Evolutionary conservation across 2,113 vertebrate species (phyloP).

Genomic region (Anser brachyrhynchus): DNA sequence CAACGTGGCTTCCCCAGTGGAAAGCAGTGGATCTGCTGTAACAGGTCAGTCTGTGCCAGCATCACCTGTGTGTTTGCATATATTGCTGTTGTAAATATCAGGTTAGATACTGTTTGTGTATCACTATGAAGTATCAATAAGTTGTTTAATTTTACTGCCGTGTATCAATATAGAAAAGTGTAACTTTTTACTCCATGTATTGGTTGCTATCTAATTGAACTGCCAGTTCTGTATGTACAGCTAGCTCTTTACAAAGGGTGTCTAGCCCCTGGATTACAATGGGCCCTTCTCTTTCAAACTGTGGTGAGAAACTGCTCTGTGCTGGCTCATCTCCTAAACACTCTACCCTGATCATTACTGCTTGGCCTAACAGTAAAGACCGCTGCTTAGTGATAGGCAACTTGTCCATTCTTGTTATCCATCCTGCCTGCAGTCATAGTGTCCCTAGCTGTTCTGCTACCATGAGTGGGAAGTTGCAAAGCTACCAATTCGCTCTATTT

Average conservation of each 20-base stretch:
- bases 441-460: neutral
- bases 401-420: neutral
- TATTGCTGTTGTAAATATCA: neutral
- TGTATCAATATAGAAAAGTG: accelerated
- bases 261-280: neutral
- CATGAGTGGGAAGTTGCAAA: neutral
- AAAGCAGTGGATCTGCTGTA: neutral
- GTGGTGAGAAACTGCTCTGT: accelerated
- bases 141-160: neutral
- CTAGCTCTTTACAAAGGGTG: neutral
- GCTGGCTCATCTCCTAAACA: neutral
- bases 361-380: neutral
- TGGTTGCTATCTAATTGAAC: neutral
- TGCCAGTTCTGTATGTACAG: neutral
- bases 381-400: neutral
- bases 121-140: neutral
- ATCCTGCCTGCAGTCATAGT: neutral
- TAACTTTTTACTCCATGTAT: neutral
- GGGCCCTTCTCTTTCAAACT: neutral
- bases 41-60: neutral
- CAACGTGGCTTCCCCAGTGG: neutral
- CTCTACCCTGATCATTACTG: neutral
- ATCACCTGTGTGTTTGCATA: neutral
- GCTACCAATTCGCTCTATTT: neutral
- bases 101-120: neutral